Percentiles rank a stretch among this genome's conserved stretches.
Conservation (phyloP, 2,113 vertebrate species). For the Amphilophus citrinellus region DNA sequence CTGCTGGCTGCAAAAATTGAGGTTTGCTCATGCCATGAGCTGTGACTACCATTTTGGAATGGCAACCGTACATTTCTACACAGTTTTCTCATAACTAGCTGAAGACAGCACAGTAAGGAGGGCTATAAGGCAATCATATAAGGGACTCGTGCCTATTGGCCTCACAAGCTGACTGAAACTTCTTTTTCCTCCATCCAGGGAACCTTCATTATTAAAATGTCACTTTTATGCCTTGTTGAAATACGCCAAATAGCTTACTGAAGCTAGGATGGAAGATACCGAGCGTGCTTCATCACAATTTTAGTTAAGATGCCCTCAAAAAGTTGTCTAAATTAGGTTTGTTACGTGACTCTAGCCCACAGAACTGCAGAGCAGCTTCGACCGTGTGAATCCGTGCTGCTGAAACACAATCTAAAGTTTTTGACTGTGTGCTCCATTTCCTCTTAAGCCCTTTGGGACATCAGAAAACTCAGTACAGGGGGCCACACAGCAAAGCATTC, state of each 20-base stretch:
- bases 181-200: background rate
- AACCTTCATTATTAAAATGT: background rate
- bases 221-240: background rate
- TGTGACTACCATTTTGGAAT: background rate
- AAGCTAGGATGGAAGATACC: background rate
- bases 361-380: slow-evolving; percentile 32
- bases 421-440: slow-evolving; percentile 49
- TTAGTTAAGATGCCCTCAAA: background rate
- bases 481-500: slow-evolving; percentile 17
- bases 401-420: slow-evolving; percentile 34
- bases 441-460: slow-evolving; percentile 44
- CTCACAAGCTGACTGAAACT: background rate
- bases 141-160: background rate
- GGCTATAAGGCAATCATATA: background rate
- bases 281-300: background rate
- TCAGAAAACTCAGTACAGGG: slow-evolving; percentile 37
- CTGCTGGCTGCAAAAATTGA: background rate
- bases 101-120: background rate
- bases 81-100: background rate
- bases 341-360: slow-evolving; percentile 13
- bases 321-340: slow-evolving; percentile 18
- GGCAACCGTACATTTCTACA: background rate
- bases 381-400: slow-evolving; percentile 46
- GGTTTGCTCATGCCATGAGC: background rate
- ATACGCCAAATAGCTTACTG: background rate